Evolutionary conservation across 2,888 invertebrate species (phyloP).

Genomic region (Drosophila stalkeri): DNA sequence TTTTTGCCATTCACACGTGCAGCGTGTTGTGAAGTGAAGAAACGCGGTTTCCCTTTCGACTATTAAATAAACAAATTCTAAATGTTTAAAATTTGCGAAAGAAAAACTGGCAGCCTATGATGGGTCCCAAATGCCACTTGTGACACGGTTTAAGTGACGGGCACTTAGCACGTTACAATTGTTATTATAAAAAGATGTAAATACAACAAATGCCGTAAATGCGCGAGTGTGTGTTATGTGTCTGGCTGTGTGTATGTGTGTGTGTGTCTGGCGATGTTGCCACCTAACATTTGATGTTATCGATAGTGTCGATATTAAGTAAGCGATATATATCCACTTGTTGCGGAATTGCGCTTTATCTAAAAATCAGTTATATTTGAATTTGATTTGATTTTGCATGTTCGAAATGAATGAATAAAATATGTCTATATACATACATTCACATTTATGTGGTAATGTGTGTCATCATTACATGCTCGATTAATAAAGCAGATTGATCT

Average conservation of each 20-base stretch:
- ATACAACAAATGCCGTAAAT: background rate
- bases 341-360: background rate
- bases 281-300: constrained; percentile 10
- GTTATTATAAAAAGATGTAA: background rate
- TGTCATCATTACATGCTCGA: constrained; percentile 16
- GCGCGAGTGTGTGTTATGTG: background rate
- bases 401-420: background rate
- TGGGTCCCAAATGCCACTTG: background rate
- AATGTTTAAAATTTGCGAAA: constrained; percentile 21
- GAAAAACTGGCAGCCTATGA: background rate
- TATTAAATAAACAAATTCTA: constrained; percentile 4
- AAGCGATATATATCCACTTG: constrained; percentile 10
- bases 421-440: too few species aligned
- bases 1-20: constrained; percentile 30
- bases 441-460: background rate
- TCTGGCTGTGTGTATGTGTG: background rate
- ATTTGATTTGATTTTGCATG: background rate
- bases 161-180: background rate
- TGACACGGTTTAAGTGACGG: background rate
- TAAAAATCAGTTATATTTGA: constrained; percentile 30
- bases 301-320: constrained; percentile 1
- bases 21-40: background rate
- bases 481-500: background rate
- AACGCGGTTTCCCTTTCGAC: constrained; percentile 13
- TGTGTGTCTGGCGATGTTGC: background rate